These are phyloP conservation scores for Platycheirus albimanus DNA, from an alignment of 2,888 invertebrate species.

Conservation along the genomic window DNA sequence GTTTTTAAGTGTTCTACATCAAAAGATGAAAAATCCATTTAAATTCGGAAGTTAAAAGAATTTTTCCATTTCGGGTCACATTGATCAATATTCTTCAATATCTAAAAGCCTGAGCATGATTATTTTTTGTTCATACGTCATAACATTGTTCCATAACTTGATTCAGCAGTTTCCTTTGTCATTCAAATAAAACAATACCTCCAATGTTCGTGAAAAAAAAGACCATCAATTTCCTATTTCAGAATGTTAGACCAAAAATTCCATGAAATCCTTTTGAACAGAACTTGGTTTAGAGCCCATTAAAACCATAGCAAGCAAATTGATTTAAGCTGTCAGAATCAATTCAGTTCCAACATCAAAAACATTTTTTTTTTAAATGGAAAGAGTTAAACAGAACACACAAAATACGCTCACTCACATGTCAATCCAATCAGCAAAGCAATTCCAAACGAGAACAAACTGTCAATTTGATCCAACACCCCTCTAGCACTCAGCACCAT, in stretches of 20 bases:
- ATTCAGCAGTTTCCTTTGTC: no score
- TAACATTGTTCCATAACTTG: no score
- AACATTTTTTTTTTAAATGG: no score
- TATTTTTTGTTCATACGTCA: no score
- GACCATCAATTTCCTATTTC: background rate
- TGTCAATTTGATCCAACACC: conserved; percentile 59
- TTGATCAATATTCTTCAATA: no score
- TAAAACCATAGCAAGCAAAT: conserved; percentile 16
- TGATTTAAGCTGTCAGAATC: conserved; percentile 48
- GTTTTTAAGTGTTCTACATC: no score
- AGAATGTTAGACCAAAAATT: background rate
- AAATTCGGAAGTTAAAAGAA: no score
- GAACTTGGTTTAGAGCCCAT: background rate
- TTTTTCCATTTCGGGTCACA: no score
- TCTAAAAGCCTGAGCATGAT: no score
- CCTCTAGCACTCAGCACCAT: conserved; percentile 2
- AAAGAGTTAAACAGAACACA: conserved; percentile 25
- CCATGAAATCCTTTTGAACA: background rate
- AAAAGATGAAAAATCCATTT: no score
- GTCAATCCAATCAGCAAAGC: conserved; percentile 58
- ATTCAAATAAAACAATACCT: no score
- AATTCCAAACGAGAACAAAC: conserved; percentile 50
- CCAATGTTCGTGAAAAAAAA: no score
- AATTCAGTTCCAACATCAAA: conserved; percentile 28
- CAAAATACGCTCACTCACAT: conserved; percentile 44